These are phyloP conservation scores for Shinisaurus crocodilurus DNA, from an alignment of 2,113 vertebrate genomes.

Conservation along the genomic window DNA sequence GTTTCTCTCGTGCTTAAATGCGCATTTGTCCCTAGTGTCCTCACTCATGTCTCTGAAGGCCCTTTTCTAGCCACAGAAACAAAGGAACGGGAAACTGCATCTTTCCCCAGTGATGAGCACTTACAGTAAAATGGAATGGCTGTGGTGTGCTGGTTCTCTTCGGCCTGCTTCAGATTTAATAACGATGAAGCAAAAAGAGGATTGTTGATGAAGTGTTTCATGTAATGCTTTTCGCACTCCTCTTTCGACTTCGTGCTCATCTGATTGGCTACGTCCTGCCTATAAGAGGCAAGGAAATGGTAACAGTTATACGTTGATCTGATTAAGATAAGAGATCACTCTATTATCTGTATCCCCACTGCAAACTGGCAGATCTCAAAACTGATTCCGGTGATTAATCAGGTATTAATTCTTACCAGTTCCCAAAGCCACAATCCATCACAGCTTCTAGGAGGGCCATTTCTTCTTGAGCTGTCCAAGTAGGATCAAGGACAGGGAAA, in stretches of 20 bases:
- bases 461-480: constrained; percentile 97
- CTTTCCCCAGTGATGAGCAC: constrained; percentile 53
- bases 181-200: constrained; percentile 95
- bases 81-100: background rate
- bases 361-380: background rate
- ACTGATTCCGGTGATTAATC: background rate
- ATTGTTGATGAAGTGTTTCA: constrained; percentile 99
- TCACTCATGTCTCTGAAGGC: background rate
- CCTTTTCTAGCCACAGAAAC: accelerated
- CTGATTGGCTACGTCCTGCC: constrained; percentile 98
- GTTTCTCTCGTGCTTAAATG: background rate
- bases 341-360: background rate
- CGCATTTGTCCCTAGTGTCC: background rate
- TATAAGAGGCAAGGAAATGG: constrained; percentile 56
- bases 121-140: constrained; percentile 95
- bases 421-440: constrained; percentile 99
- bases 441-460: constrained; percentile 95
- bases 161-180: constrained; percentile 89
- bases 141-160: constrained; percentile 86
- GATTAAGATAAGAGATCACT: background rate
- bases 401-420: constrained; percentile 85
- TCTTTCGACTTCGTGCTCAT: constrained; percentile 97
- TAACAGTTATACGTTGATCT: background rate
- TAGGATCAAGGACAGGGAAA: constrained; percentile 94
- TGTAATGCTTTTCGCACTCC: constrained; percentile 97